A percentile compares a stretch with the other conserved stretches of the same genome.
Evolutionary conservation across 2,888 invertebrate species (phyloP).

Genomic region (Volucella inanis): DNA sequence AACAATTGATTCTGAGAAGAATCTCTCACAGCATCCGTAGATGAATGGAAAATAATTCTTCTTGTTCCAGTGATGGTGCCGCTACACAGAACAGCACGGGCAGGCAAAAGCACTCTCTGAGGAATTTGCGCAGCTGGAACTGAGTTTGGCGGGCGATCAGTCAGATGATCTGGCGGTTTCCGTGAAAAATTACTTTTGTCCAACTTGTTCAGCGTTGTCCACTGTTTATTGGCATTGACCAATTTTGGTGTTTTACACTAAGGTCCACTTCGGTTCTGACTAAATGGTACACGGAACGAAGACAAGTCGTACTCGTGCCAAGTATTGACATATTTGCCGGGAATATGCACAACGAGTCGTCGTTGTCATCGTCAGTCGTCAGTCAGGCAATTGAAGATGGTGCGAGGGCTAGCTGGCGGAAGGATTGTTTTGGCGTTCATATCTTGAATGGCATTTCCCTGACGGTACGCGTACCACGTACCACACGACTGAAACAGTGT

Average conservation of each 20-base stretch:
- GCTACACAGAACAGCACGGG: conserved; percentile 13
- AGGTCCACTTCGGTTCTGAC: conserved; percentile 36
- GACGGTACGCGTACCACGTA: conserved; percentile 69
- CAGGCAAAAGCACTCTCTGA: conserved; percentile 33
- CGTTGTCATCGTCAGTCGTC: background rate
- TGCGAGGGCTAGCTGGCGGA: conserved; percentile 39
- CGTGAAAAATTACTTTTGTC: conserved; percentile 58
- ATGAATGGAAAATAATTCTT: conserved; percentile 59
- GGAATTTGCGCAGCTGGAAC: conserved; percentile 60
- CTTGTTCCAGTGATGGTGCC: conserved; percentile 42
- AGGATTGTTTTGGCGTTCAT: conserved; percentile 59
- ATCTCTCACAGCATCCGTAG: conserved; percentile 45
- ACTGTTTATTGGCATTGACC: conserved; percentile 26
- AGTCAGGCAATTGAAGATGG: conserved; percentile 15
- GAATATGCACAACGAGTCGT: conserved; percentile 50
- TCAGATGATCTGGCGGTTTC: conserved; percentile 36
- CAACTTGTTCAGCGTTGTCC: conserved; percentile 32
- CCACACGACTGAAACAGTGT: conserved; percentile 16
- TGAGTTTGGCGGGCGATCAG: conserved; percentile 14
- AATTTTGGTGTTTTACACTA: conserved; percentile 49
- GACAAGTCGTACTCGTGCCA: conserved; percentile 66
- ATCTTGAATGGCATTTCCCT: conserved; percentile 73
- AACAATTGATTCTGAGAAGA: conserved; percentile 73
- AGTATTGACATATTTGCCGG: conserved; percentile 64
- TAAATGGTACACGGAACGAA: conserved; percentile 42